Base-by-base conservation (phyloP, 1,140 invertebrate genomes). In the Melitaea cinxia region DNA sequence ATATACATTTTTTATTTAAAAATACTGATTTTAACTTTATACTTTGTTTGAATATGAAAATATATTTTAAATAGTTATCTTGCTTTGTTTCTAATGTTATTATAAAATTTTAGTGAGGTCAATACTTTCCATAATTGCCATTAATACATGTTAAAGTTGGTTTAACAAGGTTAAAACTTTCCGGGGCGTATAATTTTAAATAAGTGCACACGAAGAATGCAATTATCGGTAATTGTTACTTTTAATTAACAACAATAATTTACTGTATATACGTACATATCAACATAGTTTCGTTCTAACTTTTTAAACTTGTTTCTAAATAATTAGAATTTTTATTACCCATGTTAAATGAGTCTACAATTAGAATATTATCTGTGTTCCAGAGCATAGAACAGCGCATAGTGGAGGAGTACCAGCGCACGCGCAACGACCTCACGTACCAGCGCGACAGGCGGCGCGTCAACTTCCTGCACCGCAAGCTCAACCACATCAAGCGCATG, bases 401-500 rank as follows among this genome's bases (percentile, higher is more conserved):
- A 77, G 87, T 96, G 45, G 91, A 93, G 69, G 96, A 97, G 89
- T 98, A 98, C 89, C 88, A 95, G 66, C 92, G 94, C 61, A 95
- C 94, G 70, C 96, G 96, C 83, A 93, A 93, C 74, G 94, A 97
- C 90, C 87, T 91, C 2, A 91, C 93, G 50, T 96, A 96, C 79
- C 93, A 94, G 72, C 92, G 94, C 63, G 93, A 94, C 66, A 95
- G 95, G 85, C 91, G 91, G 73, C 93, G 96, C 63, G 97, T 97
- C 83, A 93, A 96, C 65, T 97, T 97, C 88, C 92, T 98, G 71
- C 97, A 98, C 83, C 94, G 95, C 53, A 98, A 98, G 85, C 92
- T 98, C 84, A 95, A 95, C 64, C 95, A 98, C 85, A 97, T 98
- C 82, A 98, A 98, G 91, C 93, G 94, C 71, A 92, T 97, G 78